Evolutionary conservation across 1,140 invertebrate species (phyloP).

Genomic region (Lamellibrachia luymesi): DNA sequence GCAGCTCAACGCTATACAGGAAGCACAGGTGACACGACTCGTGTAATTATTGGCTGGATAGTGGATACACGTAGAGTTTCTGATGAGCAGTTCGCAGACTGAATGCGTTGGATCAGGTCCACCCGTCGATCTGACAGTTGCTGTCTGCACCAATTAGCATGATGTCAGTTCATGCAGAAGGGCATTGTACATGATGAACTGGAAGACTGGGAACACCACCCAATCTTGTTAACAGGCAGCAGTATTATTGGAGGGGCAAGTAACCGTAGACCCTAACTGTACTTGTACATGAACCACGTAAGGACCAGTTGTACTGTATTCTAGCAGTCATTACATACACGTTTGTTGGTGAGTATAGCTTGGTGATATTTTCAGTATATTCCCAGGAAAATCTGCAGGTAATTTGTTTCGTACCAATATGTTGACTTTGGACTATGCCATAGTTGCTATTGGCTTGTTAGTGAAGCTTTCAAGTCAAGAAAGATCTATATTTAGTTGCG

Average conservation of each 20-base stretch:
- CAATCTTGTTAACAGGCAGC: not conserved
- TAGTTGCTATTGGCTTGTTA: not conserved
- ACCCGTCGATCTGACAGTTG: not conserved
- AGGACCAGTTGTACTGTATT: not conserved
- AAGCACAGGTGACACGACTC: not conserved
- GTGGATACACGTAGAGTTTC: not conserved
- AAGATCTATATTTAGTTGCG: not conserved
- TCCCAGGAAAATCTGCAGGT: not conserved
- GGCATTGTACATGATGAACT: not conserved
- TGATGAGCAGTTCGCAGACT: not conserved
- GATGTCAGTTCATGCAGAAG: not conserved
- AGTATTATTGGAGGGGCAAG: not conserved
- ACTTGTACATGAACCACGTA: not conserved
- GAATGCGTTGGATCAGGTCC: not conserved
- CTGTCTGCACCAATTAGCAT: not conserved
- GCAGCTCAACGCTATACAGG: not conserved
- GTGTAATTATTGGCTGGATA: not conserved
- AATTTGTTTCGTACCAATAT: not conserved
- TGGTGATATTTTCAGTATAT: not conserved
- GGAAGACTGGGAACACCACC: not conserved
- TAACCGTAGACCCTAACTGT: not conserved
- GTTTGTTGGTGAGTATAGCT: not conserved
- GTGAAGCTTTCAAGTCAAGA: not conserved
- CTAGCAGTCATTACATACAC: not conserved
- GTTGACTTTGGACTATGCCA: not conserved